Evolutionary conservation across 2,888 invertebrate species (phyloP), one percentile per base, ranked within the genome.

Genomic region (Diloba caeruleocephala): DNA sequence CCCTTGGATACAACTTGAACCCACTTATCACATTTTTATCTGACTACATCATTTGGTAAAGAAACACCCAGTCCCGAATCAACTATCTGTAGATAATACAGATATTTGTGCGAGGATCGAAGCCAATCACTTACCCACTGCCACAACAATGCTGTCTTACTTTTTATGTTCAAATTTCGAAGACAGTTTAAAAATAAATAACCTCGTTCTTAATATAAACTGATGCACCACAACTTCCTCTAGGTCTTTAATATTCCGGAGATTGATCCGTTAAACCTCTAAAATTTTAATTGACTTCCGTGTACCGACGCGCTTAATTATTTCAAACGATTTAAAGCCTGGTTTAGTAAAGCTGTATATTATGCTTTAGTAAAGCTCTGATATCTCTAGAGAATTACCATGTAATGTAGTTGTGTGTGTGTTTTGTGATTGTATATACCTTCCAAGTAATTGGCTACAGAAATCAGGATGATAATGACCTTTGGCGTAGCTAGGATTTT

Each of bases 191-290:
- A 28, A 45, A 25, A 48, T 44, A 45, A 32, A 45, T 19, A 48
- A 49, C 13, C 0, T 38, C 8, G 17, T 41, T 33, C 15, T 38
- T 46, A 55, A 54, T 45, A 55, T 51, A 55, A 45, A 43, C 60
- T 49, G 45, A 43, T 48, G 26, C 8, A 49, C 44, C 55, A 58
- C 65, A 62, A 61, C 59, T 63, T 66, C 63, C 55, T 42, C 45
- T 59, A 61, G 58, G 63, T 61, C 66, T 73, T 76, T 76, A 79
- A 79, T 82, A 80, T 71, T 55, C 76, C 78, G 72, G 74, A 82
- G 81, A 83, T 83, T 83, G 81, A 83, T 78, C 80, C 76, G 70
- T 61, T 74, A 61, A 67, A 59, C 70, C 56, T 53, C 34, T 71
- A 67, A 67, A n/a, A 71, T 71, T 75, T 73, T 76, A 76, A 79